These are phyloP conservation scores for Aporophyla lueneburgensis DNA, from an alignment of 2,888 invertebrate genomes.

Conservation along the genomic window DNA sequence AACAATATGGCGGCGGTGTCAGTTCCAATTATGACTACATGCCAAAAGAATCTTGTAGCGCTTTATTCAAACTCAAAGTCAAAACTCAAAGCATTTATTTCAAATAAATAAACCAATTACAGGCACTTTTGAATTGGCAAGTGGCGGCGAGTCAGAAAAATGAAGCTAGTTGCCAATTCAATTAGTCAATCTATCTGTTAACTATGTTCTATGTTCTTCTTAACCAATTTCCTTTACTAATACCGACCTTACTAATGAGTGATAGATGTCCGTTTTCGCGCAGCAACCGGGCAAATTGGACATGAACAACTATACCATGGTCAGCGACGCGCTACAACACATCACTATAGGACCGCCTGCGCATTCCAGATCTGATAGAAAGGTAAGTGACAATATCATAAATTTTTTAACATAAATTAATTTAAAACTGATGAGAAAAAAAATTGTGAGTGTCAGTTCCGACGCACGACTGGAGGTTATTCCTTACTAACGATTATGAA, in stretches of 20 bases:
- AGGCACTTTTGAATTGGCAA: no score
- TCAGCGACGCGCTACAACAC: slow-evolving; percentile 95
- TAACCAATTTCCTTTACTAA: slow-evolving; percentile 35
- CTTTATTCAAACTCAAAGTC: no score
- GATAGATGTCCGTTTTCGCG: slow-evolving; percentile 54
- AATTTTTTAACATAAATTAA: not conserved
- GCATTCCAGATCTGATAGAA: slow-evolving; percentile 91
- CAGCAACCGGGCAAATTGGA: slow-evolving; percentile 97
- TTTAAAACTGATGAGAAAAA: not conserved
- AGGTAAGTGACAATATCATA: slow-evolving; percentile 81
- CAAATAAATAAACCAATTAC: no score
- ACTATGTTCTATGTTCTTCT: slow-evolving; percentile 29
- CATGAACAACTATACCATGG: slow-evolving; percentile 96
- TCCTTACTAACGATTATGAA: no score
- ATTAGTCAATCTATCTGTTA: not conserved
- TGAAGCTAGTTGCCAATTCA: no score
- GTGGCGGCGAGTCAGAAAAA: no score
- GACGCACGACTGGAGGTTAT: no score
- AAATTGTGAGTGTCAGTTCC: no score
- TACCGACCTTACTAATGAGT: slow-evolving; percentile 45
- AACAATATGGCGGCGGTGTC: not conserved
- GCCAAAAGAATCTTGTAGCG: not conserved
- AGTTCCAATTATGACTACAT: not conserved
- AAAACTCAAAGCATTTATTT: no score
- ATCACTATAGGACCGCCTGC: slow-evolving; percentile 91